Evolutionary conservation across 1,140 invertebrate genomes (phyloP).

Genomic region (Drosophila kepulauana): DNA sequence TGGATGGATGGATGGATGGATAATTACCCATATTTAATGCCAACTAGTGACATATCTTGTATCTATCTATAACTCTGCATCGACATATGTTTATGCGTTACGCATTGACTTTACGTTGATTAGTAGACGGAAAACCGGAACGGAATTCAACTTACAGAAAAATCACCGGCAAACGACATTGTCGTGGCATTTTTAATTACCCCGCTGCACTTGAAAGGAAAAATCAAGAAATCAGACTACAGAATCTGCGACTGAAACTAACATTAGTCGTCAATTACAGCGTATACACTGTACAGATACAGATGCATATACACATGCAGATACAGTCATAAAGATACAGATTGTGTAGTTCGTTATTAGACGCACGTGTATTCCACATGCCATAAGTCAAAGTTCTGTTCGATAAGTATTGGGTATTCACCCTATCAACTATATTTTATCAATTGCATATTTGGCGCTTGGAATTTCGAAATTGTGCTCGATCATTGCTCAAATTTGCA

Average conservation of each 20-base stretch:
- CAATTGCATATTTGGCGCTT: conserved; percentile 9
- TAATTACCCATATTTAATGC: conserved; percentile 22
- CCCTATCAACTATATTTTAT: background rate
- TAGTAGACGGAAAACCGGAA: conserved; percentile 33
- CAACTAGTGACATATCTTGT: background rate
- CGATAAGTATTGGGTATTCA: background rate
- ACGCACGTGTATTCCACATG: conserved; percentile 24
- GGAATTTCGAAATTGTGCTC: background rate
- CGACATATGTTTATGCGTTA: conserved; percentile 8
- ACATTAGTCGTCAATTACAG: conserved; percentile 32
- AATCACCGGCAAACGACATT: conserved; percentile 16
- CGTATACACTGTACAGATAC: background rate
- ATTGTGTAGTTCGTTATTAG: conserved; percentile 14
- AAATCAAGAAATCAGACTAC: conserved; percentile 30
- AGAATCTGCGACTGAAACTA: conserved; percentile 13
- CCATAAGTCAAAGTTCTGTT: conserved; percentile 18
- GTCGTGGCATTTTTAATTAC: conserved; percentile 23
- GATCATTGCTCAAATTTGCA: conserved; percentile 18
- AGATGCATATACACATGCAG: background rate
- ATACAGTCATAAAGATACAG: background rate
- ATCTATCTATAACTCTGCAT: background rate
- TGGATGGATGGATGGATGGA: background rate
- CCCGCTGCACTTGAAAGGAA: conserved; percentile 27
- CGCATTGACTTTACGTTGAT: background rate
- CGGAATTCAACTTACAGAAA: conserved; percentile 9